Evolutionary conservation across 2,797 vertebrate species (phyloP).

Genomic region (Intellagama lesueurii): DNA sequence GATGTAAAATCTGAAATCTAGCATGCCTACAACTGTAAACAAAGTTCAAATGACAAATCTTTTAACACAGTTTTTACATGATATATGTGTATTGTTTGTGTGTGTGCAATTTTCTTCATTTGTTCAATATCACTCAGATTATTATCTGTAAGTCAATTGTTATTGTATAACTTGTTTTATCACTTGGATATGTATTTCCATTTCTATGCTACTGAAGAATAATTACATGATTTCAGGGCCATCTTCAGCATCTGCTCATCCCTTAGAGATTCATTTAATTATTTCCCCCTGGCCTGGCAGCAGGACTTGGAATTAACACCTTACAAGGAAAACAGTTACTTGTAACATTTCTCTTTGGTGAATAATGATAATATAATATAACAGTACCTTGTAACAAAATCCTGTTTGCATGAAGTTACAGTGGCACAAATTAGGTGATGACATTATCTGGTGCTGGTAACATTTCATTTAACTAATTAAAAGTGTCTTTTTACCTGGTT

Average conservation of each 20-base stretch:
- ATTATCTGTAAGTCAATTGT: not conserved
- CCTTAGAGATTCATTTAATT: not conserved
- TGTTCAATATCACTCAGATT: not conserved
- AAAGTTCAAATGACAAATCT: not conserved
- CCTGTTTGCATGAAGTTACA: too few species aligned
- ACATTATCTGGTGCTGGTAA: too few species aligned
- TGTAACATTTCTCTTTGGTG: not conserved
- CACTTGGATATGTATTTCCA: not conserved
- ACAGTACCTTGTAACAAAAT: too few species aligned
- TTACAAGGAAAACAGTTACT: not conserved
- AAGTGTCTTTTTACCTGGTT: too few species aligned
- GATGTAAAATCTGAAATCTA: too few species aligned
- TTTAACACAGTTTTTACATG: not conserved
- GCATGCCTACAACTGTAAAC: not conserved
- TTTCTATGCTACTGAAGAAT: not conserved
- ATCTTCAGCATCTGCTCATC: not conserved
- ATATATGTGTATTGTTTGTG: not conserved
- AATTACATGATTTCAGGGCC: not conserved
- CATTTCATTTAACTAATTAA: too few species aligned
- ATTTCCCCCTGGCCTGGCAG: not conserved
- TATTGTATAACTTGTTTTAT: not conserved
- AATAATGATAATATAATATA: not conserved
- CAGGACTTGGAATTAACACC: not conserved
- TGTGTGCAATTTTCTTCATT: not conserved
- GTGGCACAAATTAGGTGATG: too few species aligned